These are phyloP conservation scores for Leptura quadrifasciata DNA, from an alignment of 2,888 invertebrate genomes.

Conservation along the genomic window DNA sequence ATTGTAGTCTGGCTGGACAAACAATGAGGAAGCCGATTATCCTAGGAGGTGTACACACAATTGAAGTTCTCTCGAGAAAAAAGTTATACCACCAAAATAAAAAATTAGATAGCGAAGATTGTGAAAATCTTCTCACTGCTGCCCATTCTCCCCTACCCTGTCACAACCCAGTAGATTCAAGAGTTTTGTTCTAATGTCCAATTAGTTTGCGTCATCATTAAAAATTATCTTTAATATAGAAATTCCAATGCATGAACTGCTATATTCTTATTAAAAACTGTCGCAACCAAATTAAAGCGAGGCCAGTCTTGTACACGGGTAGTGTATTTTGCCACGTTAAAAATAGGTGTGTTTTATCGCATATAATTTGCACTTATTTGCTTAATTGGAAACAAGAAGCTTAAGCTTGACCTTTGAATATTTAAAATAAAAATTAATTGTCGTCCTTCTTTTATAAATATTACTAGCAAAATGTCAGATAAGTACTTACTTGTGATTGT, in stretches of 20 bases:
- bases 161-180: too few relatives aligned
- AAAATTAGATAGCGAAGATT: too few relatives aligned
- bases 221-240: not conserved
- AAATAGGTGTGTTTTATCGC: constrained; percentile 20
- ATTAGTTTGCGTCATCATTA: not conserved
- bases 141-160: too few relatives aligned
- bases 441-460: not conserved
- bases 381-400: constrained; percentile 1
- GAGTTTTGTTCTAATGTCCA: not conserved
- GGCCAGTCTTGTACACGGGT: constrained; percentile 1
- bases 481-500: constrained; percentile 64
- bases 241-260: not conserved
- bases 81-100: too few relatives aligned
- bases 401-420: not conserved
- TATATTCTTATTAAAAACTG: not conserved
- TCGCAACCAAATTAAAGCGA: constrained; percentile 5
- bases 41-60: too few relatives aligned
- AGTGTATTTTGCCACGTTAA: not conserved
- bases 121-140: too few relatives aligned
- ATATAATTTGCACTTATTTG: constrained; percentile 15
- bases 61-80: too few relatives aligned
- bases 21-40: too few relatives aligned
- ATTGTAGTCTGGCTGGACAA: too few relatives aligned
- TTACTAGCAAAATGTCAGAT: not conserved
- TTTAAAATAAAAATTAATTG: not conserved